phyloP scores from a whole-genome alignment of 2,113 vertebrate species.

The Calypte anna region DNA sequence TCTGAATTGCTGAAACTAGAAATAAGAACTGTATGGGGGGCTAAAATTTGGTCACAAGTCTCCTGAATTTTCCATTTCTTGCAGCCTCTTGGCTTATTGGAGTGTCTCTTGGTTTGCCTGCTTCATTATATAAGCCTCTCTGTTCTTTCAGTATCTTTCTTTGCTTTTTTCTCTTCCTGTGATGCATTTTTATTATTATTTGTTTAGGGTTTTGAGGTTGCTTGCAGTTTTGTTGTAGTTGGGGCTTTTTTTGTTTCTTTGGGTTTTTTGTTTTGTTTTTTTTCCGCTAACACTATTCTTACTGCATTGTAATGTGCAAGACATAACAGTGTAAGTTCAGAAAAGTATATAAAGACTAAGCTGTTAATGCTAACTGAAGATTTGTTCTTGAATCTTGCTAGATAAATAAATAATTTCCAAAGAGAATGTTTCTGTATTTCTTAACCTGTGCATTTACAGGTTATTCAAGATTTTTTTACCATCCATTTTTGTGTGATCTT shows the following conservation, averaged over 20 bases:
- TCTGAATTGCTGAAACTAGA: not conserved
- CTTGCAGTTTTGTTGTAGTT: too few species aligned
- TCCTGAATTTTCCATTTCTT: not conserved
- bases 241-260: too few species aligned
- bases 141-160: not conserved
- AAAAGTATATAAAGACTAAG: not conserved
- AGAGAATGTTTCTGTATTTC: not conserved
- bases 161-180: not conserved
- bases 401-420: not conserved
- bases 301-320: not conserved
- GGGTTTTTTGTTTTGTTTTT: not conserved
- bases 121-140: fast-evolving
- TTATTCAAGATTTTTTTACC: not conserved
- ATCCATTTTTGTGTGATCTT: not conserved
- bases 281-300: not conserved
- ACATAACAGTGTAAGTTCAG: not conserved
- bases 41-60: not conserved
- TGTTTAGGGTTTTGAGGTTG: fast-evolving
- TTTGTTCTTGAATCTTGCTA: not conserved
- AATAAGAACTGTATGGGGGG: not conserved
- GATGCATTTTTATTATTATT: not conserved
- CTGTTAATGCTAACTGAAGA: not conserved
- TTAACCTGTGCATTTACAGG: not conserved
- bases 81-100: not conserved
- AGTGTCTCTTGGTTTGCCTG: not conserved